These are phyloP conservation scores for Paraplagusia blochii DNA, from an alignment of 2,113 vertebrate species.

Conservation along the genomic window DNA sequence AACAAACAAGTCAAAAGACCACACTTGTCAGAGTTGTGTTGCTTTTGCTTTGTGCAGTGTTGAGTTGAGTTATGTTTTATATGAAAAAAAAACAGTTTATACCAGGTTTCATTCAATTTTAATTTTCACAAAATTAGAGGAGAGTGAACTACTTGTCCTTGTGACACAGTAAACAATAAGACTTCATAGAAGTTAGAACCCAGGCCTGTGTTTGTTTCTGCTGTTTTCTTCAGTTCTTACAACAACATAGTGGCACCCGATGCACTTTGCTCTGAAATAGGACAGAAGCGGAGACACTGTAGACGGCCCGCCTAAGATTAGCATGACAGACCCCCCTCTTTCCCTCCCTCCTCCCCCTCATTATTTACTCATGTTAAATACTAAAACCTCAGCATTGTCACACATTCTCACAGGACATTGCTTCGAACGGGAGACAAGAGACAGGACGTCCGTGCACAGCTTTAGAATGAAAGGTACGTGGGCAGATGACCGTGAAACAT, in stretches of 20 bases:
- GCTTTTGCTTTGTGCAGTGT: too few species aligned
- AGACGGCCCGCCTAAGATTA: constrained; percentile 83
- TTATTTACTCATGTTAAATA: constrained; percentile 77
- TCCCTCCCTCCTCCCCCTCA: constrained; percentile 57
- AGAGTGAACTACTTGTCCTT: too few species aligned
- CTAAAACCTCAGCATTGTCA: constrained; percentile 58
- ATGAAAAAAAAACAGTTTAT: too few species aligned
- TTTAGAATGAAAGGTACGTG: constrained; percentile 58
- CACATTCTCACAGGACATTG: constrained; percentile 16
- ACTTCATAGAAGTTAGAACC: too few species aligned
- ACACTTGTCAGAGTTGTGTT: too few species aligned
- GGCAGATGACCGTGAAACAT: too few species aligned
- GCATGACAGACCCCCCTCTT: constrained; percentile 77
- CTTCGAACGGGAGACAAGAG: background rate
- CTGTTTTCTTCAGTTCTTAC: constrained; percentile 25
- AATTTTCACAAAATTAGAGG: too few species aligned
- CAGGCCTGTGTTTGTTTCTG: constrained; percentile 1
- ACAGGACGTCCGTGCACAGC: background rate
- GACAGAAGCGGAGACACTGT: constrained; percentile 41
- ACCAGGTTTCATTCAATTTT: too few species aligned
- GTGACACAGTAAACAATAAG: too few species aligned
- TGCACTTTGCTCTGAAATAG: constrained; percentile 50
- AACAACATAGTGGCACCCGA: constrained; percentile 1
- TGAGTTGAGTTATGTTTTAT: too few species aligned
- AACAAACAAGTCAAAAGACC: too few species aligned